phyloP scores from a whole-genome alignment of 2,888 invertebrate genomes.

The Aspidiotus rigidus region DNA sequence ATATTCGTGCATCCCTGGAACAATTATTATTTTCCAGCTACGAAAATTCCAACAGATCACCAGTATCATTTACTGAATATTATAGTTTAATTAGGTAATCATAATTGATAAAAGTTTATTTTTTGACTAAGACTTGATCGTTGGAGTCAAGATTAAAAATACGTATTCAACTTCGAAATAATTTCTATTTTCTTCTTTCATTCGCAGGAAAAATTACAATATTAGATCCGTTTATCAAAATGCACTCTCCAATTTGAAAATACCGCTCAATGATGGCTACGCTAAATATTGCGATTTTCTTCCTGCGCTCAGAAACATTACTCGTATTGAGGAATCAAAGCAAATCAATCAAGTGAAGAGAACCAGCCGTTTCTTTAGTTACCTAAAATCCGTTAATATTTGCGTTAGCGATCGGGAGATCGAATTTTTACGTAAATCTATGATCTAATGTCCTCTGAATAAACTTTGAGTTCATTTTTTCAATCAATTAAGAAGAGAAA shows the following conservation, averaged over 20 bases:
- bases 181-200: not conserved
- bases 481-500: too few relatives aligned
- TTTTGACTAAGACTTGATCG: not conserved
- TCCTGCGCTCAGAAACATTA: constrained; percentile 57
- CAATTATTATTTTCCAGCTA: constrained; percentile 1
- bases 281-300: constrained; percentile 52
- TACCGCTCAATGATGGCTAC: not conserved
- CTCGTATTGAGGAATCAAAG: constrained; percentile 57
- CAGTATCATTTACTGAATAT: constrained; percentile 19
- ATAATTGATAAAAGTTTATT: not conserved
- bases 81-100: constrained; percentile 5
- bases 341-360: constrained; percentile 53
- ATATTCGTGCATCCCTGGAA: not conserved
- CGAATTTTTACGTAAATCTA: constrained; percentile 29
- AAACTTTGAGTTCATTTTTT: too few relatives aligned
- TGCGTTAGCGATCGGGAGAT: constrained; percentile 38
- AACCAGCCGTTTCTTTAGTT: constrained; percentile 67
- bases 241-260: constrained; percentile 8
- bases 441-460: too few relatives aligned
- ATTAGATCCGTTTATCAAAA: constrained; percentile 4
- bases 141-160: too few relatives aligned
- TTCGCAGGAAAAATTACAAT: constrained; percentile 22
- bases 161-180: too few relatives aligned
- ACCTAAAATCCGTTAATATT: constrained; percentile 54
- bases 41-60: not conserved